Conservation (phyloP, 2,888 invertebrate species). For the Eudemis profundana region DNA sequence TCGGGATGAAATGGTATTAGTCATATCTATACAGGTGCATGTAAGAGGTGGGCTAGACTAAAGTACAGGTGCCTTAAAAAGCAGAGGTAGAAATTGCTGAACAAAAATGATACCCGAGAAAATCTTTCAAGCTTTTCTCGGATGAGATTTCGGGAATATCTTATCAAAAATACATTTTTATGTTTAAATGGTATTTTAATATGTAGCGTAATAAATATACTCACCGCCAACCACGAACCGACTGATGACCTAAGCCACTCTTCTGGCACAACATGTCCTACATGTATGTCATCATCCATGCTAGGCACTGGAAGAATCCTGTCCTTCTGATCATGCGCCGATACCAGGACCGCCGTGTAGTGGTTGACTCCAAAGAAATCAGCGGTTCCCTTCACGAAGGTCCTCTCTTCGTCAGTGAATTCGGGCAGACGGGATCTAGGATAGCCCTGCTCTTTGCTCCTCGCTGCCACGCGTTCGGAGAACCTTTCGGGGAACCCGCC, state of each 20-base stretch:
- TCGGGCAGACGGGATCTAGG: constrained; percentile 71
- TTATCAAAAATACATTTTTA: no score
- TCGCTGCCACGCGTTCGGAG: constrained; percentile 70
- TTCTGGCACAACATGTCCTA: constrained; percentile 43
- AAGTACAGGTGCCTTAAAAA: no score
- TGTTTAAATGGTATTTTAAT: no score
- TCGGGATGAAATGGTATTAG: no score
- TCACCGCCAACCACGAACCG: constrained; percentile 46
- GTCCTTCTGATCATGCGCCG: constrained; percentile 54
- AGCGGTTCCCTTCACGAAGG: constrained; percentile 59
- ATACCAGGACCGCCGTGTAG: constrained; percentile 80
- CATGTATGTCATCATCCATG: constrained; percentile 56
- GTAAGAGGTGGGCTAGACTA: no score
- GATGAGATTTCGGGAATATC: no score
- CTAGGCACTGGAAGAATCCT: constrained; percentile 61
- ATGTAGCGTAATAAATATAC: no score
- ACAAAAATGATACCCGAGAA: no score
- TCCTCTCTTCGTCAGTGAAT: constrained; percentile 72
- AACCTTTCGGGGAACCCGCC: constrained; percentile 83
- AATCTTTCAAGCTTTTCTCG: no score
- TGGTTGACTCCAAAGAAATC: constrained; percentile 87
- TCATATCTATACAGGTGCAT: no score
- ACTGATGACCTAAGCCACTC: constrained; percentile 22
- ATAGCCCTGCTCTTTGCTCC: constrained; percentile 74
- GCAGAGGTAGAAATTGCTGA: no score